Evolutionary conservation across 2,797 vertebrate genomes (phyloP).

Genomic region (Pipistrellus pygmaeus): DNA sequence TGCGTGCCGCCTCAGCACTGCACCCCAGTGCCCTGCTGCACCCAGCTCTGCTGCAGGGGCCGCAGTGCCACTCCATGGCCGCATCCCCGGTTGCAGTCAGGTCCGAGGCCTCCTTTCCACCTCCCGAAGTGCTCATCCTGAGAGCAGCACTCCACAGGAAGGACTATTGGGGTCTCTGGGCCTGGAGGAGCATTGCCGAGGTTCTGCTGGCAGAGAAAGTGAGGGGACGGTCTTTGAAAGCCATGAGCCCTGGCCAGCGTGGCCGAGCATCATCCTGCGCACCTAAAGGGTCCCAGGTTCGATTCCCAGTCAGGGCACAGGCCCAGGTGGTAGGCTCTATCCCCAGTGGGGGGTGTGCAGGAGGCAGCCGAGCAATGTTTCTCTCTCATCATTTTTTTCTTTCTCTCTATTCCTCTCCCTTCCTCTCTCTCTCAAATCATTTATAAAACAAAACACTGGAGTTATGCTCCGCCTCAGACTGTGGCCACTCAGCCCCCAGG

Average conservation of each 20-base stretch:
- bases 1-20: not conserved
- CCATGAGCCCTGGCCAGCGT: no score
- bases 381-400: no score
- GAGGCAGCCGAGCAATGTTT: no score
- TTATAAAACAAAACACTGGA: not conserved
- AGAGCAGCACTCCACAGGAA: not conserved
- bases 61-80: no score
- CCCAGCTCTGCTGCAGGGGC: not conserved
- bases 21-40: not conserved
- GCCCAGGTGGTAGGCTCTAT: no score
- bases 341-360: no score
- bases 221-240: not conserved
- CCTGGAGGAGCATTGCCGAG: not conserved
- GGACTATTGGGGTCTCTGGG: not conserved
- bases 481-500: not conserved
- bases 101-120: not conserved
- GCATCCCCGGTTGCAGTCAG: not conserved
- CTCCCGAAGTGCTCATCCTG: not conserved
- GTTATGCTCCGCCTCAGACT: not conserved
- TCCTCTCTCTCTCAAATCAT: no score
- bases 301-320: no score
- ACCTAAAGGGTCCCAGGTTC: no score
- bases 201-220: not conserved
- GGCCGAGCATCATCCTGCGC: no score
- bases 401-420: no score